Evolutionary conservation across 2,113 vertebrate genomes (phyloP), one percentile per base, ranked within the genome.

Genomic region (Tachysurus fulvidraco): DNA sequence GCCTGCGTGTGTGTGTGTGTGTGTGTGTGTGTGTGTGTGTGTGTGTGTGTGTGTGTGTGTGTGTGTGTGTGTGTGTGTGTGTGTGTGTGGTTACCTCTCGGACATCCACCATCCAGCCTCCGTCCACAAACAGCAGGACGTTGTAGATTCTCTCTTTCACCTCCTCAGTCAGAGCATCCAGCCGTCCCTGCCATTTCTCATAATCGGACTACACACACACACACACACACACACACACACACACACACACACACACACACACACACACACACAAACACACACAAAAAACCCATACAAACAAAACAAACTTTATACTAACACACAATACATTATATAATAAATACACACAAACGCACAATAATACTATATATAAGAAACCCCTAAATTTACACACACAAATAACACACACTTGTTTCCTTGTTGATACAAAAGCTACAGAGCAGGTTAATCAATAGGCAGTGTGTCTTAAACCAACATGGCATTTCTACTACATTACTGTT

Each of bases 21-120:
- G 46, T 44, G 55, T 73, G n/a, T 93, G 19, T 54, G 55, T 64
- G n/a, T 93, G 50, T 28, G 46, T 46, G 23, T 54, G n/a, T 44
- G 28, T 65, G 23, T n/a, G n/a, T n/a, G n/a, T n/a, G n/a, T n/a
- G n/a, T n/a, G n/a, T n/a, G n/a, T n/a, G n/a, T n/a, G n/a, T n/a
- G n/a, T n/a, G n/a, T n/a, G n/a, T n/a, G n/a, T n/a, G n/a, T n/a
- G n/a, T n/a, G n/a, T n/a, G n/a, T n/a, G n/a, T n/a, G n/a, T n/a
- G n/a, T n/a, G n/a, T n/a, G n/a, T n/a, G n/a, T n/a, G n/a, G n/a
- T 93, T 89, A 99, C 98, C 96, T 97, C 95, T 96, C 96, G 95
- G 89, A 96, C 97, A 88, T 99, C 98, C 19, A 99, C 96, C 98
- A 99, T 98, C 98, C 98, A 99, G 54, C 98, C 98, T 91, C 98